Evolutionary conservation across 35 echinoderm and acorn worm species (phyloP), one percentile per base, ranked within the genome.

Genomic region (Ophioderma brevispina): DNA sequence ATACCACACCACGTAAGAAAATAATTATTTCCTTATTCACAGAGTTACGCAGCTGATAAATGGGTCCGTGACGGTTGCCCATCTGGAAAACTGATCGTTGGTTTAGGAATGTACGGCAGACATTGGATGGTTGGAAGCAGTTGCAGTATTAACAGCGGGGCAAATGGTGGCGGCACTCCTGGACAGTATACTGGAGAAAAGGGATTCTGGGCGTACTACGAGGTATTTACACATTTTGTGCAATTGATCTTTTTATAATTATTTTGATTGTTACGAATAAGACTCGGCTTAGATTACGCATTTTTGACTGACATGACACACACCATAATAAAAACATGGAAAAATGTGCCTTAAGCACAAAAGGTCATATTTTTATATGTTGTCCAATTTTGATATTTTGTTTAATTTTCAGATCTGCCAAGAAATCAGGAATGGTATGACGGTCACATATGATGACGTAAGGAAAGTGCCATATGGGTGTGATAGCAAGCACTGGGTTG

Each of bases 171-270:
- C 59, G 90, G 90, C 5, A 85, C 38, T 18, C 39, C 90, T 0
- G 90, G 90, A 23, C 37, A 38, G 13, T 85, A 50, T 41, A 92
- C 90, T n/a, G 75, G 40, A 39, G 64, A 85, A 42, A 79, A 34
- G 0, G 90, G 90, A 15, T 92, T 92, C 41, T 77, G 84, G 33
- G 70, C 90, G 8, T 92, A 92, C 76, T 92, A 92, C 32, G 90
- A 92, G 76, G 90, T 92, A 55, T n/a, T n/a, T n/a, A n/a, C n/a
- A n/a, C n/a, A n/a, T n/a, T n/a, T n/a, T n/a, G n/a, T n/a, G n/a
- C n/a, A n/a, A 49, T 17, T 31, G 35, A 31, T 52, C 8, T 52
- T 11, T 52, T 8, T 52, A 52, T 8, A 52, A 52, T 21, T 8
- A 11, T 11, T 8, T 11, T 52, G 46, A 21, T 52, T 11, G 21